Percentiles rank a stretch among this genome's conserved stretches.
phyloP scores from a whole-genome alignment of 2,113 vertebrate genomes.

The Coryphaenoides rupestris region DNA sequence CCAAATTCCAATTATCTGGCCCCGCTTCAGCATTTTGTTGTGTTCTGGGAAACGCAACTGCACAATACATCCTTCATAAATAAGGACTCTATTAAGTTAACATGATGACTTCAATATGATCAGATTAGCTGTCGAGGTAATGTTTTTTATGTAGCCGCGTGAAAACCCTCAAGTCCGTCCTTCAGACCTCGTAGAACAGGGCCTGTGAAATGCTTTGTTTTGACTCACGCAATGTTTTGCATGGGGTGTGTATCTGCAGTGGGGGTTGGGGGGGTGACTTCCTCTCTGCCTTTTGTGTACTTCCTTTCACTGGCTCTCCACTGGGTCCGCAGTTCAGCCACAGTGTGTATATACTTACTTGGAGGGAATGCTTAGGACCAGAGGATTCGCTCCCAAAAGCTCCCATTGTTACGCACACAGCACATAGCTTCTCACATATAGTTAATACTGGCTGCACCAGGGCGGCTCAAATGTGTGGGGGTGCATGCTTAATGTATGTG shows the following conservation, averaged over 20 bases:
- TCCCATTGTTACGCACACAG: conserved; percentile 19
- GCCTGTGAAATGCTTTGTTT: conserved; percentile 29
- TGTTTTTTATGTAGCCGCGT: not conserved
- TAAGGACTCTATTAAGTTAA: no score
- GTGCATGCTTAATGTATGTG: not conserved
- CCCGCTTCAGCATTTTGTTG: not conserved
- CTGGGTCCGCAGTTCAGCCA: conserved; percentile 28
- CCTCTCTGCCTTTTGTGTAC: conserved; percentile 40
- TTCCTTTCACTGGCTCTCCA: conserved; percentile 24
- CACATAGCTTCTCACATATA: not conserved
- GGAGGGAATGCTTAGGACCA: conserved; percentile 24
- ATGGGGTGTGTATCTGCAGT: conserved; percentile 3
- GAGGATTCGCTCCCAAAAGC: conserved; percentile 26
- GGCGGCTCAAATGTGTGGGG: no score
- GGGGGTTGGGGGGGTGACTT: conserved; percentile 15
- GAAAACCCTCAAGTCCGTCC: conserved; percentile 6
- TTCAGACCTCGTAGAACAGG: conserved; percentile 4
- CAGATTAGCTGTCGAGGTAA: no score
- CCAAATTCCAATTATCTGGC: not conserved
- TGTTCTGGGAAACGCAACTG: not conserved
- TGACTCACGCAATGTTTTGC: conserved; percentile 35
- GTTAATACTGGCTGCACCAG: not conserved
- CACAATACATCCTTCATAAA: no score
- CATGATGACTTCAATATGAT: no score
- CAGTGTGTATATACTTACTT: conserved; percentile 26